Evolutionary conservation across 35 echinoderm and acorn worm genomes (phyloP).

Genomic region (Apostichopus parvimensis): DNA sequence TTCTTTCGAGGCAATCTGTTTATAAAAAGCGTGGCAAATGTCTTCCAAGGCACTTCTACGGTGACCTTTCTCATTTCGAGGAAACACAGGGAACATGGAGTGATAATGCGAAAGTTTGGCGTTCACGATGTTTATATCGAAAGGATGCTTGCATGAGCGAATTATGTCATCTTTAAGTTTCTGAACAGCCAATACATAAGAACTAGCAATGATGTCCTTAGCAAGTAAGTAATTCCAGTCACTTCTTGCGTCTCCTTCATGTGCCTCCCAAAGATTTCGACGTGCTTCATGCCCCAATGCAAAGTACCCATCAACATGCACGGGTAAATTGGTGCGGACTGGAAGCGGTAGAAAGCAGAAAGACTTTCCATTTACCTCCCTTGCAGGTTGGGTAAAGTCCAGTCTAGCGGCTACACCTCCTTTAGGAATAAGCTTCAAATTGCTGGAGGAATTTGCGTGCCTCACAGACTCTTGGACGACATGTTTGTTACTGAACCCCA

Average conservation of each 20-base stretch:
- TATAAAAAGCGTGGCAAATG: slow-evolving; percentile 1
- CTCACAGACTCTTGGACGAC: background rate
- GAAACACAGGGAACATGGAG: slow-evolving; percentile 44
- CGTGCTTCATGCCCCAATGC: slow-evolving; percentile 66
- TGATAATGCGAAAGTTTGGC: background rate
- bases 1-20: background rate
- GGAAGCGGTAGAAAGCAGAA: slow-evolving; percentile 86
- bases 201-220: slow-evolving; percentile 37
- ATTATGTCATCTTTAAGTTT: background rate
- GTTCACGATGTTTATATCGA: background rate
- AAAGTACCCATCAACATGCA: slow-evolving; percentile 89
- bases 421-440: slow-evolving; percentile 45
- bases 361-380: slow-evolving; percentile 11
- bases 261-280: slow-evolving; percentile 70
- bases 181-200: slow-evolving; percentile 43
- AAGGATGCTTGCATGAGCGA: background rate
- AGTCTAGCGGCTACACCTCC: slow-evolving; percentile 45
- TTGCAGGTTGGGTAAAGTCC: background rate
- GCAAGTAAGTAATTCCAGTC: slow-evolving; percentile 71
- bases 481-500: slow-evolving; percentile 3
- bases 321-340: slow-evolving; percentile 67
- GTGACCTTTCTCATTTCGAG: background rate
- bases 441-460: background rate
- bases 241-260: slow-evolving; percentile 26
- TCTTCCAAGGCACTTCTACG: background rate